Base-by-base conservation (phyloP, 2,888 invertebrate genomes). In the Oscheius sp. region DNA sequence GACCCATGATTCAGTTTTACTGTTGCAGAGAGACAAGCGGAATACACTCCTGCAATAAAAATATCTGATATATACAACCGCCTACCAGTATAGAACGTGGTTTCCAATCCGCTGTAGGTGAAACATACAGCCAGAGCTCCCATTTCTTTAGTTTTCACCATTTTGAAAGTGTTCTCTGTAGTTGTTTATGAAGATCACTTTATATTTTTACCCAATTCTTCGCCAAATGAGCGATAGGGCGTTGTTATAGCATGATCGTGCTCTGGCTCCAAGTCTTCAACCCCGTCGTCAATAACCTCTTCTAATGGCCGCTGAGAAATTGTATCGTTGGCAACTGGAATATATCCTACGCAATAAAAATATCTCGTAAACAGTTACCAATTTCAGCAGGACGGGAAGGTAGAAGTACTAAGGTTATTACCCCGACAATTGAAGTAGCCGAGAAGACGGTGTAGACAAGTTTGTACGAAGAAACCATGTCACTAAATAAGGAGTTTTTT, bases 21-120 rank as follows among this genome's bases (percentile, higher is more conserved):
- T 0, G 95, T 96, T 88, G 94, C 94, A 0, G 96, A 95, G 77
- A 98, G 93, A 81, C 94, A 93, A 0, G 95, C 92, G 29, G 96
- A 94, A 90, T 97, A 98, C 0, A 98, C 96, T 5, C 81, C 81
- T 53, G 25, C 16, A 45, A 16, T 9, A 45, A 45, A 12, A 45
- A 9, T 45, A 9, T 16, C 45, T 45, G 9, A 9, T 45, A 45
- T 45, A 16, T 45, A 12, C 9, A 16, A 45, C 16, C 9, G 16
- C n/a, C 7, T 95, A 0, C 96, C 96, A 86, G 95, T 95, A 91
- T 94, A 96, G 91, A 98, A 98, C 0, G 96, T 95, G 55, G 96
- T 89, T 88, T 95, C 95, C 72, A 97, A 90, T 27, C 98, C 96
- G 72, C 96, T 95, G 88, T 96, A 97, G 68, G 95, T 92, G 89